Conservation (phyloP, 1,140 invertebrate genomes). For the Diuraphis noxia region DNA sequence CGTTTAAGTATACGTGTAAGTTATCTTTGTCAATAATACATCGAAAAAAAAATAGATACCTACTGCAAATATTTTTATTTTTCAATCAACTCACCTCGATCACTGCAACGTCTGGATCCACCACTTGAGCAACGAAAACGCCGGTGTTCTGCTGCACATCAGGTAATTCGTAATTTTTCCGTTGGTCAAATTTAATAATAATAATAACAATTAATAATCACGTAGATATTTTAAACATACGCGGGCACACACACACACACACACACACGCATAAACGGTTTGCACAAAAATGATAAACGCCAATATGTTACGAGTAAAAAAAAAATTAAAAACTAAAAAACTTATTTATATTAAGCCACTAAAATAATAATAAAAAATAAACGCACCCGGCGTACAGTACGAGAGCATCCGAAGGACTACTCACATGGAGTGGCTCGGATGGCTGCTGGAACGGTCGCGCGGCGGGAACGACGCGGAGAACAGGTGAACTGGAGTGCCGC, state of each 20-base stretch:
- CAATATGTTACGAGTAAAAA: not conserved
- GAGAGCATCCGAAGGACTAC: constrained; percentile 47
- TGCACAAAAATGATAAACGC: not conserved
- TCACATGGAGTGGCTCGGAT: constrained; percentile 46
- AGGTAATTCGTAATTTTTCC: not conserved
- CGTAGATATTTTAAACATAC: not conserved
- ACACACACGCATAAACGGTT: not conserved
- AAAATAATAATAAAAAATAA: constrained; percentile 2
- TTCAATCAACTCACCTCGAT: constrained; percentile 27
- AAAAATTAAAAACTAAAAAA: not conserved
- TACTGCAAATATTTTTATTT: not conserved
- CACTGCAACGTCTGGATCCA: not conserved
- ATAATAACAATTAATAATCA: not conserved
- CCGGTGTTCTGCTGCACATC: not conserved
- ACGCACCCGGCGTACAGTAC: not conserved
- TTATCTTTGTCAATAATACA: not conserved
- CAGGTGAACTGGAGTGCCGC: constrained; percentile 52
- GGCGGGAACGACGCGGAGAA: constrained; percentile 44
- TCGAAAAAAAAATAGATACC: too few relatives aligned
- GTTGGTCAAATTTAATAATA: not conserved
- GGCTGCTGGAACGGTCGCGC: constrained; percentile 45
- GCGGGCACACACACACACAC: not conserved
- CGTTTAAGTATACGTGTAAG: not conserved
- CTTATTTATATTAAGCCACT: not conserved
- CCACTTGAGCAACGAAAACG: not conserved